Percentiles rank a stretch among this genome's conserved stretches.
phyloP scores from a whole-genome alignment of 2,113 vertebrate genomes.

The Percopsis transmontana region DNA sequence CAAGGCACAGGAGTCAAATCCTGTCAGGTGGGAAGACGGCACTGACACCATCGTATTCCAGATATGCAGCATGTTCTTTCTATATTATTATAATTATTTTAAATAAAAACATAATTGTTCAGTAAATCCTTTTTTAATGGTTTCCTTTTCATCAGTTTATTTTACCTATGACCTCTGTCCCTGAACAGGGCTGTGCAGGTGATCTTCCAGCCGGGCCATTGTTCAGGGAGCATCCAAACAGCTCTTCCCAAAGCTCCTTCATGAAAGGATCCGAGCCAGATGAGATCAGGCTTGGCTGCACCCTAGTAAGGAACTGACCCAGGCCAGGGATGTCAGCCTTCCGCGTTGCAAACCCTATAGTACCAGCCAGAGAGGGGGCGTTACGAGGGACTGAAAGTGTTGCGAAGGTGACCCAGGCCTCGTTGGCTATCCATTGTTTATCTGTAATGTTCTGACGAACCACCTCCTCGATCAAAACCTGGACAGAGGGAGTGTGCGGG shows the following conservation, averaged over 20 bases:
- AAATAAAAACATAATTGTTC: neutral
- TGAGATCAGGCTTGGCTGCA: constrained; percentile 29
- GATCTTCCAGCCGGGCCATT: neutral
- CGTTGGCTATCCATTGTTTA: constrained; percentile 67
- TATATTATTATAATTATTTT: neutral
- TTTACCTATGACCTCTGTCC: constrained; percentile 51
- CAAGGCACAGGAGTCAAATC: no score
- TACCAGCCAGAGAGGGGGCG: constrained; percentile 51
- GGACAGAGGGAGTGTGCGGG: neutral
- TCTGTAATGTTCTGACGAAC: constrained; percentile 56
- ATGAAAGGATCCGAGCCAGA: constrained; percentile 56
- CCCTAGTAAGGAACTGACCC: constrained; percentile 49
- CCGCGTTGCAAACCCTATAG: constrained; percentile 64
- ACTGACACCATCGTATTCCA: no score
- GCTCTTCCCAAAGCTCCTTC: constrained; percentile 61
- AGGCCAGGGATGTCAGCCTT: constrained; percentile 57
- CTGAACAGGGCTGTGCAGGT: constrained; percentile 43
- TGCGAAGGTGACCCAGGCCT: constrained; percentile 61
- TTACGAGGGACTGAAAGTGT: constrained; percentile 30
- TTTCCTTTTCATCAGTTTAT: neutral
- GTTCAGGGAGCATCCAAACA: constrained; percentile 64
- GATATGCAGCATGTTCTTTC: no score
- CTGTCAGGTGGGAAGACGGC: no score
- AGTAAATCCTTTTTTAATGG: neutral
- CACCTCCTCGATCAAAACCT: constrained; percentile 54